A percentile compares a stretch with the other conserved stretches of the same genome.
Conservation (phyloP, 2,113 vertebrate genomes). For the Pelmatolapia mariae region DNA sequence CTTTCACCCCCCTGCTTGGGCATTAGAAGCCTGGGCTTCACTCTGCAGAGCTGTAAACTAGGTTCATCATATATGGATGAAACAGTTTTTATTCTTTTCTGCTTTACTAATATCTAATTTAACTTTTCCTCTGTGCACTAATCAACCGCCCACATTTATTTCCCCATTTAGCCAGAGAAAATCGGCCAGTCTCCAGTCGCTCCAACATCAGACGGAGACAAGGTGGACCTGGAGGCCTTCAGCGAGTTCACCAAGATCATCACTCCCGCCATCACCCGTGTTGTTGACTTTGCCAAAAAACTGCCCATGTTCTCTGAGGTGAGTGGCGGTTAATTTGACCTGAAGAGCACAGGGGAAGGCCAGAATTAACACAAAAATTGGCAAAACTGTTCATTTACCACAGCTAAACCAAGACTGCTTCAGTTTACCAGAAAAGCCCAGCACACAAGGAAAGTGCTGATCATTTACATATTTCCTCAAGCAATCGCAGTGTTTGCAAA, state of each 20-base stretch:
- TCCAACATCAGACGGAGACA: slow-evolving; percentile 86
- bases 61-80: not conserved
- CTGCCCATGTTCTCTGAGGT: slow-evolving; percentile 97
- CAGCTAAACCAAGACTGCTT: not conserved
- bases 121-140: not conserved
- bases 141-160: not conserved
- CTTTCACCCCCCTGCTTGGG: not conserved
- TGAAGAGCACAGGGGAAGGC: not conserved
- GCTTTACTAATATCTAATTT: not conserved
- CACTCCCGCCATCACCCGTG: slow-evolving; percentile 97
- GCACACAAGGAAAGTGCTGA: not conserved
- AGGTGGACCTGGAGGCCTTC: slow-evolving; percentile 97
- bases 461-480: not conserved
- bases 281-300: slow-evolving; percentile 99
- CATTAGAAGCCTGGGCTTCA: not conserved
- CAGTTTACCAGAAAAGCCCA: not conserved
- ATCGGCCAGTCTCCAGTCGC: slow-evolving; percentile 94
- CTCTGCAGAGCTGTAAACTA: not conserved
- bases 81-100: not conserved
- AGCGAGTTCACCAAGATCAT: slow-evolving; percentile 99
- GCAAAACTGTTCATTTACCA: not conserved
- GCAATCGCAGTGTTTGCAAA: not conserved
- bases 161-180: slow-evolving; percentile 81
- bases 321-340: not conserved
- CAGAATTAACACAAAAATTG: not conserved